Evolutionary conservation across 2,888 invertebrate species (phyloP).

Genomic region (Drosophila longiperda): DNA sequence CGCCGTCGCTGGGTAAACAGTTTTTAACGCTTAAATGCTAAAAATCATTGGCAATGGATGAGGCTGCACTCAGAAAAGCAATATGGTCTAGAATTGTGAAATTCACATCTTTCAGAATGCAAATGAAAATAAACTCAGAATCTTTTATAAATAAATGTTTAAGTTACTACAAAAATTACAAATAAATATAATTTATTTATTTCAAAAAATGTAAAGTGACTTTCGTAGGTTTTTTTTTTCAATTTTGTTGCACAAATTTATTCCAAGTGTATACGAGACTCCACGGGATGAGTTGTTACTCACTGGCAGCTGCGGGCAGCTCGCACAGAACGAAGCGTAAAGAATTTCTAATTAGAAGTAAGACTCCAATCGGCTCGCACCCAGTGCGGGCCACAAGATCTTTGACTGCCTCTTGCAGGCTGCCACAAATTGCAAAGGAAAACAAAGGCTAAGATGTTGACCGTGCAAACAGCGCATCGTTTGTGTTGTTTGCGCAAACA

Average conservation of each 20-base stretch:
- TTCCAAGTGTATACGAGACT: constrained; percentile 2
- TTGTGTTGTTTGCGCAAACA: constrained; percentile 75
- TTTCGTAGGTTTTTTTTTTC: not conserved
- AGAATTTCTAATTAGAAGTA: constrained; percentile 80
- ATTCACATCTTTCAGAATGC: not conserved
- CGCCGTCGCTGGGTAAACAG: constrained; percentile 59
- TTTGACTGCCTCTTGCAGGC: constrained; percentile 40
- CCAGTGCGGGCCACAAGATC: constrained; percentile 2
- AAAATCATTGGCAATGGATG: constrained; percentile 58
- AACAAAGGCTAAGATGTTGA: constrained; percentile 70
- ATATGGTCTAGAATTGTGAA: not conserved
- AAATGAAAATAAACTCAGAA: not conserved
- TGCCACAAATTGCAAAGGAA: constrained; percentile 79
- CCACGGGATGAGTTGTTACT: constrained; percentile 4
- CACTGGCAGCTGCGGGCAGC: constrained; percentile 18
- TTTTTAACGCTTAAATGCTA: constrained; percentile 81
- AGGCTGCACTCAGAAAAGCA: constrained; percentile 2
- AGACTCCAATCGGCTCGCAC: constrained; percentile 60
- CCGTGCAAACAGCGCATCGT: constrained; percentile 60
- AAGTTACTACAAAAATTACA: not conserved
- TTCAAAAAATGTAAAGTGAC: not conserved
- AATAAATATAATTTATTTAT: not conserved
- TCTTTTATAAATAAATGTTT: not conserved
- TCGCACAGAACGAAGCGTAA: constrained; percentile 65
- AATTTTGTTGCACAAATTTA: not conserved